Percentiles rank a stretch among this genome's conserved stretches.
These are phyloP conservation scores for Sthenelais limicola DNA, from an alignment of 2,888 invertebrate genomes.

Conservation along the genomic window DNA sequence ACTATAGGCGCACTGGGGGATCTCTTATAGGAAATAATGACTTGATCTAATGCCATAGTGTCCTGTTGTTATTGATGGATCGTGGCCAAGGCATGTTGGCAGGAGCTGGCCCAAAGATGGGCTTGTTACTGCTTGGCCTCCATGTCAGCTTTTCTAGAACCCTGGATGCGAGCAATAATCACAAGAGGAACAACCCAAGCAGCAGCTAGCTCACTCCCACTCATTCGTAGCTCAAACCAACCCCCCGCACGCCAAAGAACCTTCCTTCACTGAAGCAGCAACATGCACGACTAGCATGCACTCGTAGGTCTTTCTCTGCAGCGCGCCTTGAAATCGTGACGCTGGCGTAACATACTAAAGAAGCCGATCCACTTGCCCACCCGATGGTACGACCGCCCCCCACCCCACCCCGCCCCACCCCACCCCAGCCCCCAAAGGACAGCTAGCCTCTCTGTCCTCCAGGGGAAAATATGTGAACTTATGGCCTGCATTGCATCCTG, in stretches of 20 bases:
- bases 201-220: too few relatives aligned
- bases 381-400: slow-evolving; percentile 16
- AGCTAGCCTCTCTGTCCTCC: neutral
- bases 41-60: slow-evolving; percentile 32
- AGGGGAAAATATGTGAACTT: slow-evolving; percentile 24
- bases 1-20: too few relatives aligned
- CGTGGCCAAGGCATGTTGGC: slow-evolving; percentile 19
- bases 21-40: too few relatives aligned
- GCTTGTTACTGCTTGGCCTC: slow-evolving; percentile 20
- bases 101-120: slow-evolving; percentile 7
- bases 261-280: too few relatives aligned
- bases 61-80: slow-evolving; percentile 37
- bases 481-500: slow-evolving; percentile 33
- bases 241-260: too few relatives aligned
- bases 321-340: too few relatives aligned
- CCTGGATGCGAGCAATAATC: slow-evolving; percentile 27
- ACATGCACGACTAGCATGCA: neutral
- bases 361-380: slow-evolving; percentile 2
- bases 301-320: too few relatives aligned
- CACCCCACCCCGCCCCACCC: slow-evolving; percentile 13
- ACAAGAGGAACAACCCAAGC: slow-evolving; percentile 1
- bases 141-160: slow-evolving; percentile 15
- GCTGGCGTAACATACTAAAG: too few relatives aligned
- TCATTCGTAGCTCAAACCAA: too few relatives aligned
- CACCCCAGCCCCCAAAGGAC: neutral